phyloP scores from a whole-genome alignment of 2,797 vertebrate species.

The Columba guinea region DNA sequence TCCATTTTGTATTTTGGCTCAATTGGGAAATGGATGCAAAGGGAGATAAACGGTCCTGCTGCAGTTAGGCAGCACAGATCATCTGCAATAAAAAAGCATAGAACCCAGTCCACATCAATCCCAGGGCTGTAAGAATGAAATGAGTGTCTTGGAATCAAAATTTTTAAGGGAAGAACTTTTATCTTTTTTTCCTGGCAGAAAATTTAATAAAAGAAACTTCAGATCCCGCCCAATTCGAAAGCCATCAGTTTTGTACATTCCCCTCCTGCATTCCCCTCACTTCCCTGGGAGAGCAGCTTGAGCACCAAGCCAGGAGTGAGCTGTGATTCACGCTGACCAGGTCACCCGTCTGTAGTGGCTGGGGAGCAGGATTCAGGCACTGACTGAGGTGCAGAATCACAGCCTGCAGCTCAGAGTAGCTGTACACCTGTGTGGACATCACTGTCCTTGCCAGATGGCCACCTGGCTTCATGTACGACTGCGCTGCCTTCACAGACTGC shows the following conservation, averaged over 20 bases:
- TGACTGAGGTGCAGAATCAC: not conserved
- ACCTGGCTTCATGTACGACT: not conserved
- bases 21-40: not conserved
- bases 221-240: not conserved
- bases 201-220: not conserved
- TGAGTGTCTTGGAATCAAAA: not conserved
- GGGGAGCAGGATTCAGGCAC: rapidly evolving
- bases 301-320: not conserved
- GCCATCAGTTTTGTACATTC: not conserved
- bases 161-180: not conserved
- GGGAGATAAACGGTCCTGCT: not conserved
- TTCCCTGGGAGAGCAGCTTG: not conserved
- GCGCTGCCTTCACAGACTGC: not conserved
- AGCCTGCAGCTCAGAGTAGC: not conserved
- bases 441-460: not conserved
- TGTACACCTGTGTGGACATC: not conserved
- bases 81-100: not conserved
- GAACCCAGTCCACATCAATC: not conserved
- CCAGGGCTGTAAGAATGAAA: not conserved
- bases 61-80: not conserved
- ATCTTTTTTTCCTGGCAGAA: not conserved
- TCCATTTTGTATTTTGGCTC: not conserved
- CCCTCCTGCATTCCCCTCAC: not conserved
- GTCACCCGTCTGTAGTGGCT: not conserved
- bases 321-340: rapidly evolving